Evolutionary conservation across 1,140 invertebrate species (phyloP).

Genomic region (Apocrypta bakeri): DNA sequence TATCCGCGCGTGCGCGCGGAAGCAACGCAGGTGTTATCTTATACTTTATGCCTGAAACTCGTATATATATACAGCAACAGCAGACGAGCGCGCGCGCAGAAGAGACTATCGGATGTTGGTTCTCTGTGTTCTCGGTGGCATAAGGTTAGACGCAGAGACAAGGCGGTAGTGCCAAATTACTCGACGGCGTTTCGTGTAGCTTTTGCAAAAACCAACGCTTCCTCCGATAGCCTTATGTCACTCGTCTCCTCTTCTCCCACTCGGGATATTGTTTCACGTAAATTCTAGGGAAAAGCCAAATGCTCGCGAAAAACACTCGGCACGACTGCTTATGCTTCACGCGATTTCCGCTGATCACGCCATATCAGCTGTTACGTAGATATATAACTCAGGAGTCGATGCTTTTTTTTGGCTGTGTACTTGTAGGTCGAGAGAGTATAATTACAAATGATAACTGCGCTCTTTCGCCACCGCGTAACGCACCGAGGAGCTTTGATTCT

Average conservation of each 20-base stretch:
- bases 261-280: constrained; percentile 27
- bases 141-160: constrained; percentile 30
- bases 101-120: constrained; percentile 28
- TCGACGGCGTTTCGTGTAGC: not conserved
- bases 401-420: no score
- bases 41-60: not conserved
- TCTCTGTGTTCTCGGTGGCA: not conserved
- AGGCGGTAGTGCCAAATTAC: constrained; percentile 48
- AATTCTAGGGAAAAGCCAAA: constrained; percentile 29
- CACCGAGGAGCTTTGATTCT: no score
- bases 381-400: no score
- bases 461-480: no score
- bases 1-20: constrained; percentile 1
- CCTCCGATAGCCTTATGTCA: constrained; percentile 37
- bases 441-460: no score
- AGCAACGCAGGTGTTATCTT: constrained; percentile 32
- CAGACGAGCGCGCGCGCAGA: not conserved
- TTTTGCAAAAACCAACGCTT: not conserved
- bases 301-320: not conserved
- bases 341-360: not conserved
- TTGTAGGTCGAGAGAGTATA: no score
- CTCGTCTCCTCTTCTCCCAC: not conserved
- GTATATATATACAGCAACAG: not conserved
- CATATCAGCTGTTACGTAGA: no score
- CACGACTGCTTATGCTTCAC: not conserved